A percentile compares a stretch with the other conserved stretches of the same genome.
Conservation (phyloP, 2,797 vertebrate species). For the Premnoplex brunnescens region DNA sequence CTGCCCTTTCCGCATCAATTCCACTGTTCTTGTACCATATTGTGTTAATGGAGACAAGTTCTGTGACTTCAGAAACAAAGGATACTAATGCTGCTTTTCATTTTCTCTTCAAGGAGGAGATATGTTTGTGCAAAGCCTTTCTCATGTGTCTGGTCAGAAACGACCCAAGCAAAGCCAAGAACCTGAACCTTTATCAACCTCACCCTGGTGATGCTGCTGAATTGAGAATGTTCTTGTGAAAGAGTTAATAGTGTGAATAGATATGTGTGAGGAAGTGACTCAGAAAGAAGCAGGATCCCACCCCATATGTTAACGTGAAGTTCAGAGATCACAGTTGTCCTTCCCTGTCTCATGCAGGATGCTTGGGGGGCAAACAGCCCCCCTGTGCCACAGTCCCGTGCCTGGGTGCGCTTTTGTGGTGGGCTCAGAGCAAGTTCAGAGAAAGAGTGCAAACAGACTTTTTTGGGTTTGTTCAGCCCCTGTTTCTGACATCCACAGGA, state of each 20-base stretch:
- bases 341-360: not conserved
- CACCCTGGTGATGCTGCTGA: not conserved
- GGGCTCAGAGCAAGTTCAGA: not conserved
- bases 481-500: not conserved
- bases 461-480: not conserved
- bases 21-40: not conserved
- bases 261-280: not conserved
- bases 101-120: not conserved
- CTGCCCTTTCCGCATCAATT: not conserved
- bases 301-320: not conserved
- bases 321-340: not conserved
- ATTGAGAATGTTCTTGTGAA: not conserved
- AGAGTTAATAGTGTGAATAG: not conserved
- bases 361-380: not conserved
- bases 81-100: not conserved
- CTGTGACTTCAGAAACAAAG: constrained; percentile 6
- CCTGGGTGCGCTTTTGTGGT: not conserved
- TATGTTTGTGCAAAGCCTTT: not conserved
- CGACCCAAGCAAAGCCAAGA: not conserved
- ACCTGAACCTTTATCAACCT: not conserved
- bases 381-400: not conserved
- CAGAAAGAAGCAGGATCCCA: not conserved
- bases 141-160: not conserved
- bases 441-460: not conserved
- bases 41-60: not conserved